Conservation (phyloP, 1,140 invertebrate genomes). For the Macrocentrus cingulum region DNA sequence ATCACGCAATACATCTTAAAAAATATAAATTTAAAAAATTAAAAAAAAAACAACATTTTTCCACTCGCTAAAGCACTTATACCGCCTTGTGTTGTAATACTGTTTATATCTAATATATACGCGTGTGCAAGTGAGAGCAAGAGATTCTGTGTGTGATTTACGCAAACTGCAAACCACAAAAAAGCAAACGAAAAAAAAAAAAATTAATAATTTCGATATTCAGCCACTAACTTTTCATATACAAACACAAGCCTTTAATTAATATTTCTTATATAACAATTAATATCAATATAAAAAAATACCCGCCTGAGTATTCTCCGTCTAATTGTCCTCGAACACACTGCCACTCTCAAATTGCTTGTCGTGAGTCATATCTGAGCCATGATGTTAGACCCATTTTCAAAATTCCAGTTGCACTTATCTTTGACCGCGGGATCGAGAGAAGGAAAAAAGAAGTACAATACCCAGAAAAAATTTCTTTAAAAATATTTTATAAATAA, state of each 20-base stretch:
- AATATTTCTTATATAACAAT: constrained; percentile 6
- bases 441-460: constrained; percentile 9
- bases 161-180: neutral
- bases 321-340: constrained; percentile 54
- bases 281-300: neutral
- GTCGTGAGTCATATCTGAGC: constrained; percentile 67
- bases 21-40: no score
- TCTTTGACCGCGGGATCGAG: neutral
- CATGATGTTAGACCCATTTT: constrained; percentile 60
- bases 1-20: no score
- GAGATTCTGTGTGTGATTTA: neutral
- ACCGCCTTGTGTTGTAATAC: neutral
- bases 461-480: neutral
- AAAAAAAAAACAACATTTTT: neutral
- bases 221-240: neutral
- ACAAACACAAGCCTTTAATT: no score
- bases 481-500: constrained; percentile 1
- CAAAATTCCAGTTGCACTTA: constrained; percentile 36
- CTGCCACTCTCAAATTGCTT: constrained; percentile 67
- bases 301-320: constrained; percentile 34
- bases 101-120: neutral
- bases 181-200: neutral
- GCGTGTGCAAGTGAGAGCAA: neutral
- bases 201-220: neutral
- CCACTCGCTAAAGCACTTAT: neutral